A percentile compares a stretch with the other conserved stretches of the same genome.
These are phyloP conservation scores for Neodiprion virginianus DNA, from an alignment of 1,140 invertebrate genomes.

Conservation along the genomic window DNA sequence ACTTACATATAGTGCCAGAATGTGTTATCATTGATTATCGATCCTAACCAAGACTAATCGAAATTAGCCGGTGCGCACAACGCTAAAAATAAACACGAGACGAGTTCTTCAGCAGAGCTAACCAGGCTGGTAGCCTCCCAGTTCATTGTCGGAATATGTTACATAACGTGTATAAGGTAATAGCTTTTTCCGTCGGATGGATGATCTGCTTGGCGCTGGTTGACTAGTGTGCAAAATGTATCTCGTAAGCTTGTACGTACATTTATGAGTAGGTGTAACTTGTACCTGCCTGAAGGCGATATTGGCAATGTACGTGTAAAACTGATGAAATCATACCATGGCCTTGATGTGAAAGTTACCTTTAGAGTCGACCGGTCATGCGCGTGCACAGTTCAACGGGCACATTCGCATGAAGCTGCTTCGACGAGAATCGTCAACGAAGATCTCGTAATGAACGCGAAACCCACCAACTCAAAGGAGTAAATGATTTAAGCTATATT, in stretches of 20 bases:
- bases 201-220: neutral
- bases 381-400: conserved; percentile 29
- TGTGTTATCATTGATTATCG: too few relatives aligned
- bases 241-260: neutral
- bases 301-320: neutral
- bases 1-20: too few relatives aligned
- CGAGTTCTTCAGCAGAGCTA: too few relatives aligned
- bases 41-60: too few relatives aligned
- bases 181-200: neutral
- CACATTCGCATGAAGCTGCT: neutral
- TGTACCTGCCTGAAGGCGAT: neutral
- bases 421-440: neutral
- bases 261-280: neutral
- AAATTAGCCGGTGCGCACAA: too few relatives aligned
- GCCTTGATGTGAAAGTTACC: conserved; percentile 59
- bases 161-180: too few relatives aligned
- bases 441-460: neutral
- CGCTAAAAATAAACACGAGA: too few relatives aligned
- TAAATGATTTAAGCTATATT: neutral
- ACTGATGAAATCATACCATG: conserved; percentile 58
- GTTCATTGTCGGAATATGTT: too few relatives aligned
- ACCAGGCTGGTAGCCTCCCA: too few relatives aligned
- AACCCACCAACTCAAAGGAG: neutral
- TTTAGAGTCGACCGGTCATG: conserved; percentile 38
- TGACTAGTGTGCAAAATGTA: neutral